Evolutionary conservation across 2,797 vertebrate species (phyloP).

Genomic region (Manis crassicaudata): DNA sequence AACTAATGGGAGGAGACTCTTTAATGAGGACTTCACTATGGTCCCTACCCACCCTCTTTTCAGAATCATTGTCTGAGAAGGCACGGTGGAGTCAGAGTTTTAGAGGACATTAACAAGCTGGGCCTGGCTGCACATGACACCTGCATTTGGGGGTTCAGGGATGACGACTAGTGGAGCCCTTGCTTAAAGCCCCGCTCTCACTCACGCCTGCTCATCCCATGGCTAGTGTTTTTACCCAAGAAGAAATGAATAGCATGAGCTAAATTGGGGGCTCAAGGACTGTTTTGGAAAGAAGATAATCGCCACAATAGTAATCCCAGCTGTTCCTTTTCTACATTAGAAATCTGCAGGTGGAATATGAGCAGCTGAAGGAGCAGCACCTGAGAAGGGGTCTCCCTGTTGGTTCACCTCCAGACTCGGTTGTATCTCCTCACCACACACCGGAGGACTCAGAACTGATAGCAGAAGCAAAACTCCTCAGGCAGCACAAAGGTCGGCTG

Average conservation of each 20-base stretch:
- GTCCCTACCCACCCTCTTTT: background rate
- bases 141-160: background rate
- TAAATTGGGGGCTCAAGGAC: background rate
- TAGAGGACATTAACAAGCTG: background rate
- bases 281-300: background rate
- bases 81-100: background rate
- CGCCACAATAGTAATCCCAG: background rate
- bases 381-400: slow-evolving; percentile 86
- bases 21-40: background rate
- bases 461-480: slow-evolving; percentile 96
- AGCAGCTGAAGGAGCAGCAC: slow-evolving; percentile 96
- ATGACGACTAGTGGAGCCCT: background rate
- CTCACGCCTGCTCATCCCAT: background rate
- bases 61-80: background rate
- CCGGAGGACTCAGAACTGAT: slow-evolving; percentile 95
- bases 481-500: slow-evolving; percentile 97
- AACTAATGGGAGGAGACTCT: background rate
- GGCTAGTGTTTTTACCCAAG: background rate
- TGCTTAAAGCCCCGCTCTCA: background rate
- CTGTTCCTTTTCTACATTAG: slow-evolving; percentile 81
- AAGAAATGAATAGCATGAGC: background rate
- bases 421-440: slow-evolving; percentile 85
- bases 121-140: rapidly evolving
- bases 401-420: slow-evolving; percentile 87
- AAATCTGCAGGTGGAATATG: slow-evolving; percentile 93